Evolutionary conservation across 2,888 invertebrate genomes (phyloP), one percentile per base, ranked within the genome.

Genomic region (Germaria angustata): DNA sequence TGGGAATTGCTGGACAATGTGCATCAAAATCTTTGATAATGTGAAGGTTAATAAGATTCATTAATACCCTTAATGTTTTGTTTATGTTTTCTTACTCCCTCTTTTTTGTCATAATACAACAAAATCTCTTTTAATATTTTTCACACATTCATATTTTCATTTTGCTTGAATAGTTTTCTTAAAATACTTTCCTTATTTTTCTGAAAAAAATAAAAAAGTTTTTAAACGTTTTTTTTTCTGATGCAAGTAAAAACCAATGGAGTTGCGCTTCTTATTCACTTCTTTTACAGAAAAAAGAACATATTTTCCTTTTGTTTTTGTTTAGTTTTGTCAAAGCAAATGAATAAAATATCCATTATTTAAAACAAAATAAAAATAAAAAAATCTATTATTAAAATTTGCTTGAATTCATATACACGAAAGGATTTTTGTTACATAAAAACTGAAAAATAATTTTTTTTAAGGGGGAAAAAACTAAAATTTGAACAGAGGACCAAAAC

Each of bases 61-160:
- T 63, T 46, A 78, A 46, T 28, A 39, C 13, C 36, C 69, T 17
- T 69, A 61, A 17, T n/a, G 0, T 44, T 41, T 17, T 49, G 6
- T 7, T 13, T 34, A 59, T 11, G 11, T 20, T 57, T 71, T 53
- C 32, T 76, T 13, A 6, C n/a, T 13, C 22, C 2, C 11, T 49
- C 22, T 13, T 51, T 9, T 53, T 32, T 51, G 32, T 51, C n/a
- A 59, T 69, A 73, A 78, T 65, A 82, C 73, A 82, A 79, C 41
- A 79, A 75, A 75, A 79, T 75, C 72, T 73, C 51, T 73, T 53
- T 59, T 55, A n/a, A 36, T 24, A 11, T 9, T 44, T 20, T 82
- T 82, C 82, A 82, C 82, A 82, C 82, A 79, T 82, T 82, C 82
- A 82, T 82, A 82, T 79, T 61, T 28, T 34, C 22, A 17, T 49